Base-by-base conservation (phyloP, 1,140 invertebrate genomes). In the Hestina assimilis region DNA sequence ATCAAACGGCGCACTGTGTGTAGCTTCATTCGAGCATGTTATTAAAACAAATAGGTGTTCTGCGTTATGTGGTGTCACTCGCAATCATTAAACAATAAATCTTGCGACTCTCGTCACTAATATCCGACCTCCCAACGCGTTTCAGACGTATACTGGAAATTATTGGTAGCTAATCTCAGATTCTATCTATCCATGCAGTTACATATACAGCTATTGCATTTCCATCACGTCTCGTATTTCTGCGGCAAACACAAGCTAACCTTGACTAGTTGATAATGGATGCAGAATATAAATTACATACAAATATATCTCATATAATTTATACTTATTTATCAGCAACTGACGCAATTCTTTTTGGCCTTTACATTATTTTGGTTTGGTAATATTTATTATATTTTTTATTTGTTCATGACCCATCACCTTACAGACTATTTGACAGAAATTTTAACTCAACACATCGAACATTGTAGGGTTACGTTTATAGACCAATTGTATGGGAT, bases 391-490 rank as follows among this genome's bases (percentile, higher is more conserved):
- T 15, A 56, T 47, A 35, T n/a, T 55, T 28, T 38, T 14, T 47
- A 40, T 38, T n/a, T 11, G 31, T 26, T 48, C 15, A 17, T 41
- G 53, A 29, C 53, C 43, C 15, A 29, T n/a, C n/a, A n/a, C n/a
- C n/a, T n/a, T n/a, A 55, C 46, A 52, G 60, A 38, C 40, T 53
- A 50, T 78, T 73, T 77, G 68, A 57, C 66, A 80, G 77, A 61
- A 48, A 38, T 58, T 29, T 48, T 50, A 58, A 41, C 59, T 59
- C 56, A 60, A 53, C 66, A 73, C 75, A 74, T 81, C 68, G 66
- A 75, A 75, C 72, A 83, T 71, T 76, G 75, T 78, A 70, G 75
- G 75, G 81, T 84, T 79, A 82, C 65, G 53, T 81, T 79, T 79
- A 84, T 79, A 64, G 69, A 62, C 69, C 72, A 81, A 79, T 83